Conservation (phyloP, 1,140 invertebrate genomes). For the Camponotus pennsylvanicus region DNA sequence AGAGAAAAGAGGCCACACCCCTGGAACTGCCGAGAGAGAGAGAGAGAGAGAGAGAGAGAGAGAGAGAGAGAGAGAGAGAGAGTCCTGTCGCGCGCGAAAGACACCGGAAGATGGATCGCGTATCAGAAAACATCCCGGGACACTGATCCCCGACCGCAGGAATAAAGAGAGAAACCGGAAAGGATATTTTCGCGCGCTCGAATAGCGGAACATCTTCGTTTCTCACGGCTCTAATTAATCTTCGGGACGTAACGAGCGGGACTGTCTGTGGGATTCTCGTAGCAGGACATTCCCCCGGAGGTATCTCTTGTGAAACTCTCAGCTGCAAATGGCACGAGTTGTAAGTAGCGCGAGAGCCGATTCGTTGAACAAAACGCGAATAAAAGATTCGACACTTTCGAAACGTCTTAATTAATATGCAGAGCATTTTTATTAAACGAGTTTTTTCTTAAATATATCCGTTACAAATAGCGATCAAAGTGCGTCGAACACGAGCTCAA, state of each 20-base stretch:
- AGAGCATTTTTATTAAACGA: conserved; percentile 36
- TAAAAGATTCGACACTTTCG: conserved; percentile 3
- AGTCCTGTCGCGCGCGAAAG: not conserved
- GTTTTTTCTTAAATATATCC: conserved; percentile 50
- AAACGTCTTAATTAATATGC: conserved; percentile 60
- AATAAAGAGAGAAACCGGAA: conserved; percentile 47
- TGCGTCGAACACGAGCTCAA: not conserved
- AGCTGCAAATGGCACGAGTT: conserved; percentile 15
- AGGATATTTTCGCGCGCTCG: conserved; percentile 62
- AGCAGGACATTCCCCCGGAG: not conserved
- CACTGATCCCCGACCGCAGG: conserved; percentile 22
- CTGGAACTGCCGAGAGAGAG: not conserved
- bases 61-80: conserved; percentile 1
- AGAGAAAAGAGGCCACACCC: not conserved
- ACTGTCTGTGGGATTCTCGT: conserved; percentile 1
- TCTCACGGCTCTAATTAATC: conserved; percentile 63
- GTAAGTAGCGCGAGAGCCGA: not conserved
- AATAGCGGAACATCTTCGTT: not conserved
- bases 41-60: not conserved
- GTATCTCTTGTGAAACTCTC: conserved; percentile 17
- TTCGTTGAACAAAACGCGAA: not conserved
- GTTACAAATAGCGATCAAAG: conserved; percentile 40
- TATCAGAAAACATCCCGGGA: conserved; percentile 49
- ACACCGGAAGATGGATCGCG: conserved; percentile 52
- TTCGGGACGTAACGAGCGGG: conserved; percentile 35